Base-by-base conservation (phyloP, 2,113 vertebrate species). In the Equus quagga region DNA sequence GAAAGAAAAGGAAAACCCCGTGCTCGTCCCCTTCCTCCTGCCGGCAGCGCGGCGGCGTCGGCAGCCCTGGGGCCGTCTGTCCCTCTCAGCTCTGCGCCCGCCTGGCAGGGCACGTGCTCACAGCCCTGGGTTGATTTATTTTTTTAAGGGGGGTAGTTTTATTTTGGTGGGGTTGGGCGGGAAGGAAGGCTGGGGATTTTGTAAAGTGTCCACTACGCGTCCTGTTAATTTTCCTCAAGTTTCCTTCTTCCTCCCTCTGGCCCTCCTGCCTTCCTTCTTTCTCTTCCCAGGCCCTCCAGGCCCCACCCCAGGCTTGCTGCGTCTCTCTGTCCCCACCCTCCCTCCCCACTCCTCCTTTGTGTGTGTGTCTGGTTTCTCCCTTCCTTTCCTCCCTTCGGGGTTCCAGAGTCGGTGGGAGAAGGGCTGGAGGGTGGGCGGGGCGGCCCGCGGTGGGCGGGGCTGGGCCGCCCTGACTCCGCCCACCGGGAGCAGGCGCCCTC, bases 161-260 rank as follows among this genome's bases (percentile, higher is more conserved):
- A 91, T 97, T 97, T 98, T 92, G 98, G 96, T 95, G 96, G 96
- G 97, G 97, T 91, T 96, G 97, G 97, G 97, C 19, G 97, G 98
- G 97, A 96, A 98, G 97, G 97, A 97, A 98, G 97, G 96, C 96
- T 65, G 92, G 95, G 95, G 97, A 93, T 96, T 97, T 98, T 95
- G 98, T 99, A 98, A 97, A 96, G 97, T 80, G 97, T 97, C 98
- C 98, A 90, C 98, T 98, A 91, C 98, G 97, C 94, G 98, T 98
- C 78, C 76, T 31, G 86, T 98, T 93, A 21, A 73, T 80, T 90
- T 87, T 9, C 73, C 73, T 56, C 56, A 21, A 11, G 67, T 96
- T 92, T 73, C 78, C 78, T 80, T 91, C 75, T 60, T 87, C 69
- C 54, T 72, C 58, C 69, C 18, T 31, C 62, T 0, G 31, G 81